Conservation (phyloP, 1,140 invertebrate species). For the Rhyzopertha dominica region DNA sequence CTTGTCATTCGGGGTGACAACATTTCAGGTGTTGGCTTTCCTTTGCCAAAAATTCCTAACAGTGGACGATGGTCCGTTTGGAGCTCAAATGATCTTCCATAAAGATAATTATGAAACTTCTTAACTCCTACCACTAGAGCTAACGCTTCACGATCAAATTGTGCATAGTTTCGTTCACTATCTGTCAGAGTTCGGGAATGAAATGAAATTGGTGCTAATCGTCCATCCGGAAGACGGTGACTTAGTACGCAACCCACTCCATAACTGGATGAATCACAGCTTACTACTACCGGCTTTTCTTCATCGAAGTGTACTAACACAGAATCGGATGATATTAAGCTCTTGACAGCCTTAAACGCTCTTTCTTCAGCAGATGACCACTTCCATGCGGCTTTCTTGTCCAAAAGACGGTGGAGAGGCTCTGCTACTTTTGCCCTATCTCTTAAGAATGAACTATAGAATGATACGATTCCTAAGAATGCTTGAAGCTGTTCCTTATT, state of each 20-base stretch:
- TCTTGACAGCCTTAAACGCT: slow-evolving; percentile 31
- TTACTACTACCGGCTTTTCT: slow-evolving; percentile 22
- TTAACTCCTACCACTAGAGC: slow-evolving; percentile 50
- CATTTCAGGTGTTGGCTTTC: slow-evolving; percentile 35
- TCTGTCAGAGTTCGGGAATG: slow-evolving; percentile 45
- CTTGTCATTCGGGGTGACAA: slow-evolving; percentile 36
- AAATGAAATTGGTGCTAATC: slow-evolving; percentile 45
- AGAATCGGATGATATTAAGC: slow-evolving; percentile 27
- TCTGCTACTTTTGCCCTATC: background rate
- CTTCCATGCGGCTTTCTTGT: slow-evolving; percentile 42
- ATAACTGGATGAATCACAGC: slow-evolving; percentile 26
- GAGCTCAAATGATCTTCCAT: slow-evolving; percentile 48
- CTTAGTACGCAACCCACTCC: slow-evolving; percentile 32
- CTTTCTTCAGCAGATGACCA: slow-evolving; percentile 27
- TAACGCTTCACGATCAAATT: slow-evolving; percentile 53
- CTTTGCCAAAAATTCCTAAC: slow-evolving; percentile 44
- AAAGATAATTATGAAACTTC: slow-evolving; percentile 52
- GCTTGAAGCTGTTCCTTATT: slow-evolving; percentile 34
- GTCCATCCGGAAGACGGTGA: slow-evolving; percentile 31
- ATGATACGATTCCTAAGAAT: slow-evolving; percentile 38
- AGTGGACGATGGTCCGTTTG: slow-evolving; percentile 51
- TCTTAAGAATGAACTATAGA: slow-evolving; percentile 17
- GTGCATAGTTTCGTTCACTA: slow-evolving; percentile 48
- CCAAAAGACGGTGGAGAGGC: slow-evolving; percentile 36
- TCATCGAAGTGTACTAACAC: slow-evolving; percentile 29